Evolutionary conservation across 1,140 invertebrate genomes (phyloP), one percentile per base, ranked within the genome.

Genomic region (Cepaea nemoralis): DNA sequence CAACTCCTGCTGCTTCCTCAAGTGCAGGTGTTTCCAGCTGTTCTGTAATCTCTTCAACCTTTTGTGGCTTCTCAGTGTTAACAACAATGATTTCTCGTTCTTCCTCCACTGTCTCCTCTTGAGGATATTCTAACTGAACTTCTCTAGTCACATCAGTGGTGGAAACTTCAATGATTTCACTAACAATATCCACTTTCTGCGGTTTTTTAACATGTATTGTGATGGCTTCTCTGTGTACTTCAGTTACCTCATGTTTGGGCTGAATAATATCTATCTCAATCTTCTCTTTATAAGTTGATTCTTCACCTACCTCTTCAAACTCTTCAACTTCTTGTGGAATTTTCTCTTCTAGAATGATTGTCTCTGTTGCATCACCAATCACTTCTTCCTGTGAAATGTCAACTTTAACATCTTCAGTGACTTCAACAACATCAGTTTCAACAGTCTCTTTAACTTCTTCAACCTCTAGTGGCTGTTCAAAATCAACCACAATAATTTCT

Each of bases 221-320:
- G 2, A 69, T 24, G 24, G 33, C 22, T 27, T 48, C 35, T 45
- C 69, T 31, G 24, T 45, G 42, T 10, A 37, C 69, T 50, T 80
- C 78, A 31, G 67, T 19, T 8, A 37, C 67, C 73, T 80, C 78
- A 24, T 69, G 37, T 55, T 14, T 77, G 12, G 27, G 3, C 22
- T 45, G 33, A 39, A 55, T 33, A 39, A 75, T 81, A 70, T 82
- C 80, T 50, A 83, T 39, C 50, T 84, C 83, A 48, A 70, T 48
- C 5, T 50, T 81, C 33, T 83, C 84, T 70, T 85, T 79, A 19
- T n/a, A 63, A 5, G 82, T 73, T n/a, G 77, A 27, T 39, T 12
- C 42, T 27, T 42, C 75, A 55, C 33, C 55, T 31, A 31, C 55
- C 8, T 59, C 75, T 35, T n/a, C 75, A 77, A n/a, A 14, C n/a